These are phyloP conservation scores for Vireo altiloquus DNA, from an alignment of 2,113 vertebrate genomes.

Conservation along the genomic window DNA sequence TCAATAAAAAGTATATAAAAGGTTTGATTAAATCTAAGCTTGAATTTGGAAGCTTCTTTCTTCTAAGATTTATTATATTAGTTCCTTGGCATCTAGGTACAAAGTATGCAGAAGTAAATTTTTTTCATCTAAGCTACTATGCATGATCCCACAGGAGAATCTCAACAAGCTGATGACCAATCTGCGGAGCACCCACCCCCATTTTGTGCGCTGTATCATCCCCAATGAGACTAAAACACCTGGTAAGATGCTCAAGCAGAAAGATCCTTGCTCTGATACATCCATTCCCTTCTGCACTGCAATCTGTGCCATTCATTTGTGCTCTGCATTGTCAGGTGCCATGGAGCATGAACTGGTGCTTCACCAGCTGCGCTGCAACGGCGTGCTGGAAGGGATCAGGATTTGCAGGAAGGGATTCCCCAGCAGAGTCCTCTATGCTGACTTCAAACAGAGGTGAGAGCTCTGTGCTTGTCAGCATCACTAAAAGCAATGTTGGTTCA, in stretches of 20 bases:
- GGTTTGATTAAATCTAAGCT: not conserved
- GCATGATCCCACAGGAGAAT: constrained; percentile 81
- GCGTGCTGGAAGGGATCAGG: not conserved
- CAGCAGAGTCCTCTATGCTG: not conserved
- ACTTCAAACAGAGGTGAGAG: not conserved
- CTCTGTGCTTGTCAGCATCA: not conserved
- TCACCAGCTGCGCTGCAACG: not conserved
- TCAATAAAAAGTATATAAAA: not conserved
- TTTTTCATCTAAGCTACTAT: not conserved
- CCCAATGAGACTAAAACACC: constrained; percentile 96
- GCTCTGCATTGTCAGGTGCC: not conserved
- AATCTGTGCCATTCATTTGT: not conserved
- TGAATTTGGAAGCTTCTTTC: not conserved
- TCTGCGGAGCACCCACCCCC: constrained; percentile 83
- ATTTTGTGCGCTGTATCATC: constrained; percentile 92
- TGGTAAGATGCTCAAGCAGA: constrained; percentile 63
- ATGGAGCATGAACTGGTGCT: not conserved
- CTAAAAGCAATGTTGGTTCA: not conserved
- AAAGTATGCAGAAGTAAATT: not conserved
- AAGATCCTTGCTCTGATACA: not conserved
- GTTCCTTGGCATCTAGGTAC: not conserved
- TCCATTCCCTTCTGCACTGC: not conserved
- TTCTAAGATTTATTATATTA: not conserved
- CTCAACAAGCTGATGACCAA: constrained; percentile 75
- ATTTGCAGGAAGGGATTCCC: not conserved